Conservation (phyloP, 2,797 vertebrate species). For the Scarus forsteni region DNA sequence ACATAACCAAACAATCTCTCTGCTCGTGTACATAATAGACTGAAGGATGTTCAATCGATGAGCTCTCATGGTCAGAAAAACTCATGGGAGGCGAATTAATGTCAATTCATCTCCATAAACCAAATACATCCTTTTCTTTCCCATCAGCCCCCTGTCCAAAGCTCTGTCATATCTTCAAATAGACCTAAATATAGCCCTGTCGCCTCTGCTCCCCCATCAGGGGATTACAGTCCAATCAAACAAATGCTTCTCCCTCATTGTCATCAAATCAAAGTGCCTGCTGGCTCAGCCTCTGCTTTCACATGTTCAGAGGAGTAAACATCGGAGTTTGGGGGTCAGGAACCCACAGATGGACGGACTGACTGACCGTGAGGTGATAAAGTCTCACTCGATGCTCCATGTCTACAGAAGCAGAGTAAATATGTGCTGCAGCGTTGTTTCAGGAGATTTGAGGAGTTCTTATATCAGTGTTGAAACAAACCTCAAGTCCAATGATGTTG, state of each 20-base stretch:
- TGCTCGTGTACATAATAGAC: not conserved
- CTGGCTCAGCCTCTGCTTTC: constrained; percentile 43
- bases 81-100: not conserved
- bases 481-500: too few relatives aligned
- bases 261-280: constrained; percentile 71
- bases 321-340: not conserved
- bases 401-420: too few relatives aligned
- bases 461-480: too few relatives aligned
- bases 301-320: constrained; percentile 23
- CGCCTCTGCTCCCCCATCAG: constrained; percentile 67
- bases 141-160: constrained; percentile 44
- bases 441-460: too few relatives aligned
- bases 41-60: not conserved
- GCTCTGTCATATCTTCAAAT: constrained; percentile 62
- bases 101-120: constrained; percentile 14
- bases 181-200: constrained; percentile 75
- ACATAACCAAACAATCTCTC: not conserved
- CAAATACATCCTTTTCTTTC: constrained; percentile 45
- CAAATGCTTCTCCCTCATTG: constrained; percentile 79
- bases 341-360: not conserved
- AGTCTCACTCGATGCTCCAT: too few relatives aligned
- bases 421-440: too few relatives aligned
- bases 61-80: not conserved
- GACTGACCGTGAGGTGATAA: too few relatives aligned
- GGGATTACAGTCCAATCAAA: constrained; percentile 84